phyloP scores from a whole-genome alignment of 2,797 vertebrate genomes.

The Periophthalmus magnuspinnatus region DNA sequence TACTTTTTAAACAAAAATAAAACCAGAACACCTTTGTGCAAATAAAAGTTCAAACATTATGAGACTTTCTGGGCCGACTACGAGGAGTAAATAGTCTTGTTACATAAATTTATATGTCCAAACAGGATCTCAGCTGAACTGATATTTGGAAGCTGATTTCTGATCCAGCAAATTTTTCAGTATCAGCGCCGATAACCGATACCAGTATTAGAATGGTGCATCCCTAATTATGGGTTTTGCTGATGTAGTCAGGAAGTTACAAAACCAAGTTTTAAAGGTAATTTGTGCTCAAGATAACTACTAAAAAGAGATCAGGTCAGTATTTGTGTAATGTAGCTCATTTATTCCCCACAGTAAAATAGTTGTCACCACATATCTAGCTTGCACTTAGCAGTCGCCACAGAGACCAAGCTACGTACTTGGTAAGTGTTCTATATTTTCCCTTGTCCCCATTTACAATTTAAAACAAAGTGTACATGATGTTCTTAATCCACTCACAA shows the following conservation, averaged over 20 bases:
- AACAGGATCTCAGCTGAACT: too few relatives aligned
- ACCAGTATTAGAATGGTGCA: too few relatives aligned
- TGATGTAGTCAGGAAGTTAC: background rate
- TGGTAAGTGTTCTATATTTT: too few relatives aligned
- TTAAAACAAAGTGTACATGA: background rate
- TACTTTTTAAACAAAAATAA: too few relatives aligned
- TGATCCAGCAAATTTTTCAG: too few relatives aligned
- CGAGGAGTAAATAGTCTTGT: too few relatives aligned
- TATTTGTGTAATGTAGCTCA: slow-evolving; percentile 5
- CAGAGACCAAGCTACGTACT: background rate
- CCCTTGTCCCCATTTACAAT: background rate
- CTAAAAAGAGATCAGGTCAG: background rate
- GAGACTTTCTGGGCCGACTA: too few relatives aligned
- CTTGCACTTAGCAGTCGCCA: background rate
- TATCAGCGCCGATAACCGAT: too few relatives aligned
- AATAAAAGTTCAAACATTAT: too few relatives aligned
- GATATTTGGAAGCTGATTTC: too few relatives aligned
- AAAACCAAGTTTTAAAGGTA: background rate
- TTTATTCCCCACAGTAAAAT: slow-evolving; percentile 4
- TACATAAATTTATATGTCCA: too few relatives aligned
- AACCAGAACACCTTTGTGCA: too few relatives aligned
- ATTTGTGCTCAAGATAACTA: background rate
- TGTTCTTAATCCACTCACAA: background rate
- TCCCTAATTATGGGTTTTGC: background rate
- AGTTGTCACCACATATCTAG: slow-evolving; percentile 3